A percentile compares a stretch with the other conserved stretches of the same genome.
These are phyloP conservation scores for Leiothrix lutea DNA, from an alignment of 2,113 vertebrate genomes.

Conservation along the genomic window DNA sequence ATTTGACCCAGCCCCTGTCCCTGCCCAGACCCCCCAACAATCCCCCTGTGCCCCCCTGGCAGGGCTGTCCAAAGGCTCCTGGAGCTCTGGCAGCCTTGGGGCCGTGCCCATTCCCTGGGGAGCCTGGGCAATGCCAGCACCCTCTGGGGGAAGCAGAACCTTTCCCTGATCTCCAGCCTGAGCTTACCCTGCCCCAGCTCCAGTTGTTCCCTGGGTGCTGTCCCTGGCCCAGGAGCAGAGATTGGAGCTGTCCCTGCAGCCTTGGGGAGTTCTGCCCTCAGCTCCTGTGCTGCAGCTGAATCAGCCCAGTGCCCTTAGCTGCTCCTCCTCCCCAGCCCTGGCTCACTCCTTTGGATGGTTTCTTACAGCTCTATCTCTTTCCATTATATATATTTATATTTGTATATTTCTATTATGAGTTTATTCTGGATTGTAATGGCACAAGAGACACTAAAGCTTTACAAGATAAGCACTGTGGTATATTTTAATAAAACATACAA, in stretches of 20 bases:
- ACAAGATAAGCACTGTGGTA: not conserved
- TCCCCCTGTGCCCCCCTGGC: not conserved
- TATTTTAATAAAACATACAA: not conserved
- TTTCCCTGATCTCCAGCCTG: fast-evolving
- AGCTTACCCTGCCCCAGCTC: not conserved
- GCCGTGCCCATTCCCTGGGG: not conserved
- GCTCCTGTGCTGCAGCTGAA: not conserved
- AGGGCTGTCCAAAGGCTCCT: not conserved
- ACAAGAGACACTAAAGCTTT: not conserved
- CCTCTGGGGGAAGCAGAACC: not conserved
- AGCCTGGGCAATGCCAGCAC: not conserved
- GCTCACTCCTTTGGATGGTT: not conserved
- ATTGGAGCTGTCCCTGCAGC: not conserved
- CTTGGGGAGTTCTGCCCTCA: not conserved
- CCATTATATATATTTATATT: not conserved
- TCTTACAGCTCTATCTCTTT: not conserved
- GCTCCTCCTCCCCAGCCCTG: fast-evolving
- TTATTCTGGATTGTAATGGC: not conserved
- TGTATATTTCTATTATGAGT: not conserved
- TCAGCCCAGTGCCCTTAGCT: not conserved
- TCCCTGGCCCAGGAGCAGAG: not conserved
- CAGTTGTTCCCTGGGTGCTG: not conserved
- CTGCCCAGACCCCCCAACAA: not conserved
- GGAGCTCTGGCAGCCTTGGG: not conserved
- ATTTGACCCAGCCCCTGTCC: fast-evolving